These are phyloP conservation scores for Microctonus brassicae DNA, from an alignment of 2,888 invertebrate genomes.

Conservation along the genomic window DNA sequence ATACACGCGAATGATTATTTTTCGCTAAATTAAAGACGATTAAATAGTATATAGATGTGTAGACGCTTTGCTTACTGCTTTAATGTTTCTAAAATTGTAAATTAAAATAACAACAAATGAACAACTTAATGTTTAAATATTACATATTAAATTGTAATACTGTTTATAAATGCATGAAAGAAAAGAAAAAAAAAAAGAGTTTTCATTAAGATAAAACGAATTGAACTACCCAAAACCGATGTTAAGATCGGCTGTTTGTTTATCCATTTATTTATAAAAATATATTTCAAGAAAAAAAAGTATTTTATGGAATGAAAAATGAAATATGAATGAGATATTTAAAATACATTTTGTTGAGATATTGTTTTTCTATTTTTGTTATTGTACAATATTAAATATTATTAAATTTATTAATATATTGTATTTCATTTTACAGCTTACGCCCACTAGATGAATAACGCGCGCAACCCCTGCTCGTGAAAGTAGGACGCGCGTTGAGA, in stretches of 20 bases:
- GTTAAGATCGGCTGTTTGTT: background rate
- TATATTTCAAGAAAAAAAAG: background rate
- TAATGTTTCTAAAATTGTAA: slow-evolving; percentile 24
- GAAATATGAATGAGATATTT: background rate
- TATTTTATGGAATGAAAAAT: background rate
- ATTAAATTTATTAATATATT: slow-evolving; percentile 10
- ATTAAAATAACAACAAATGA: background rate
- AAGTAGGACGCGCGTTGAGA: slow-evolving; percentile 35
- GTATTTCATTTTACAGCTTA: slow-evolving; percentile 62
- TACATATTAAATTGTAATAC: slow-evolving; percentile 13
- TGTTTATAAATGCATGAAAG: background rate
- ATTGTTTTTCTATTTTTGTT: background rate
- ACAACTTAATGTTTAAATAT: slow-evolving; percentile 9
- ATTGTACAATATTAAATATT: background rate
- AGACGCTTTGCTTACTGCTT: slow-evolving; percentile 30
- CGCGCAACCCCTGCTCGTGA: slow-evolving; percentile 31
- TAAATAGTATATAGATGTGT: slow-evolving; percentile 22
- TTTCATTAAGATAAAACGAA: background rate
- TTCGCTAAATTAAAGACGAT: background rate
- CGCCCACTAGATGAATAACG: slow-evolving; percentile 59
- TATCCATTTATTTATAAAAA: background rate
- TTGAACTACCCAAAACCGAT: background rate
- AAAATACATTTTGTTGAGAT: background rate
- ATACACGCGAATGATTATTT: slow-evolving; percentile 9
- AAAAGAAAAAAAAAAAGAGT: background rate